These are phyloP conservation scores for Gallinago paraguaiae DNA, from an alignment of 2,113 vertebrate species.

Conservation along the genomic window DNA sequence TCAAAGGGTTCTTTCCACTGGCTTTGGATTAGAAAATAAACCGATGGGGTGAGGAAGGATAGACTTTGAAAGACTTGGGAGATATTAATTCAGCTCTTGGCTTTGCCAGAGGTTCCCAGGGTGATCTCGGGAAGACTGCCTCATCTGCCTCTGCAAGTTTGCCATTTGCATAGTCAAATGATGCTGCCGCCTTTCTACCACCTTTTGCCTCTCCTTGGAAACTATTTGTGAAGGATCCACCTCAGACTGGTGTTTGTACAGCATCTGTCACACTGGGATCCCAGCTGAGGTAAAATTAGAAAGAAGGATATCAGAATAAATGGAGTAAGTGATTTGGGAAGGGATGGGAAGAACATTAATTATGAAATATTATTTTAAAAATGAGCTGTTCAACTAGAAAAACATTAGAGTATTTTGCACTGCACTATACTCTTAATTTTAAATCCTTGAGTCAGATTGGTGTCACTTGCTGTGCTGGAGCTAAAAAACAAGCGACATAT, in stretches of 20 bases:
- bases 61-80: not conserved
- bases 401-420: not conserved
- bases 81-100: not conserved
- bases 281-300: not conserved
- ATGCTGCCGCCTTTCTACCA: not conserved
- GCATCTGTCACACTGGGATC: not conserved
- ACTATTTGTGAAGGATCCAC: not conserved
- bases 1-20: not conserved
- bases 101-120: slow-evolving; percentile 1
- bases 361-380: not conserved
- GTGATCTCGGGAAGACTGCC: not conserved
- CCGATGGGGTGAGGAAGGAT: not conserved
- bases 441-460: not conserved
- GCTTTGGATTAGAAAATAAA: not conserved
- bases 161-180: not conserved
- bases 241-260: not conserved
- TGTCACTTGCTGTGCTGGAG: not conserved
- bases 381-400: not conserved
- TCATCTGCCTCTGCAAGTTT: not conserved
- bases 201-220: not conserved
- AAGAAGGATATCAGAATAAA: not conserved
- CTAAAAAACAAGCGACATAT: not conserved
- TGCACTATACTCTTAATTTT: not conserved
- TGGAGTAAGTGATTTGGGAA: not conserved
- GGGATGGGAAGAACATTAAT: not conserved